A percentile compares a stretch with the other conserved stretches of the same genome.
Conservation (phyloP, 2,888 invertebrate species). For the Noctua janthe region DNA sequence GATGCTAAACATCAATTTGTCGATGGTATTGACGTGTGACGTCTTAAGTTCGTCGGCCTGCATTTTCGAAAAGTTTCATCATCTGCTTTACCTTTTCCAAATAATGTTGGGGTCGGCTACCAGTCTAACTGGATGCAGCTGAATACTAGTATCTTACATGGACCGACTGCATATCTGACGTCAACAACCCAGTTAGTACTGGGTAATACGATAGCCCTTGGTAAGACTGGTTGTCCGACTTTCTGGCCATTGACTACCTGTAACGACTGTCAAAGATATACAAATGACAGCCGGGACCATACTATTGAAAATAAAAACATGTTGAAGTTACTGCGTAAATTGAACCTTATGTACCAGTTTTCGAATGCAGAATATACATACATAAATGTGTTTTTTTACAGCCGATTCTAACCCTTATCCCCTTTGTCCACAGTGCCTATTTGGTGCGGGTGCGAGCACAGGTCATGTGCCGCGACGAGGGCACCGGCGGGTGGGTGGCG, state of each 20-base stretch:
- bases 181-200: too few relatives aligned
- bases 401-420: conserved; percentile 10
- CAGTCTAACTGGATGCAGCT: neutral
- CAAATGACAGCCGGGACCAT: too few relatives aligned
- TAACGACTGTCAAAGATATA: too few relatives aligned
- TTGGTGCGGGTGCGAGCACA: conserved; percentile 99
- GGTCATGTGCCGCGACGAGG: conserved; percentile 99
- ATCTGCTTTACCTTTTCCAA: neutral
- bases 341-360: neutral
- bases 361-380: neutral
- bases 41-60: neutral
- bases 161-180: neutral
- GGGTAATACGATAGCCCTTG: too few relatives aligned
- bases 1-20: neutral
- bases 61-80: neutral
- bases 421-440: conserved; percentile 93
- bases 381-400: neutral
- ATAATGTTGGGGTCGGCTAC: neutral
- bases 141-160: neutral
- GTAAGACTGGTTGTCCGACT: too few relatives aligned
- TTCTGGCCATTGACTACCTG: too few relatives aligned
- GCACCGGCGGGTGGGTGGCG: conserved; percentile 98
- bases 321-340: neutral
- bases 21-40: neutral
- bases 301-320: neutral